phyloP scores from a whole-genome alignment of 2,113 vertebrate species.

The Numenius arquata region DNA sequence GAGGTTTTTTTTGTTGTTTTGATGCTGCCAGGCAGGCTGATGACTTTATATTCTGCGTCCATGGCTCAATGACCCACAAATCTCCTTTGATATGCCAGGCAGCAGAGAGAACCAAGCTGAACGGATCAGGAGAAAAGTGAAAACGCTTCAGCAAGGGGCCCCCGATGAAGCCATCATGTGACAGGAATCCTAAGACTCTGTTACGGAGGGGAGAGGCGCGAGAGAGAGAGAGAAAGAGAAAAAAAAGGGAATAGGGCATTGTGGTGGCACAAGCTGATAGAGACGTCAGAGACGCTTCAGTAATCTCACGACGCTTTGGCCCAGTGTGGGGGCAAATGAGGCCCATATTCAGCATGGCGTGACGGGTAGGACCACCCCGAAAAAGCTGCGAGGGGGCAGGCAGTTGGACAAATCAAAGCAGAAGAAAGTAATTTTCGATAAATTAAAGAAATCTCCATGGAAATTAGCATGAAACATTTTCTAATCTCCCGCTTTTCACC shows the following conservation, averaged over 20 bases:
- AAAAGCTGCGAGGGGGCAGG: conserved; percentile 80
- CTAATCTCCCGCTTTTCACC: conserved; percentile 96
- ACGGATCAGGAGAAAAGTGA: conserved; percentile 77
- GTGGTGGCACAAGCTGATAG: conserved; percentile 86
- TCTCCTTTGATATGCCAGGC: conserved; percentile 97
- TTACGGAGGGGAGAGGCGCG: conserved; percentile 49
- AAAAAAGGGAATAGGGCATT: conserved; percentile 70
- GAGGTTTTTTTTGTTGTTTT: conserved; percentile 40
- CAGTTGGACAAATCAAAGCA: conserved; percentile 89
- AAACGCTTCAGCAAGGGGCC: conserved; percentile 63
- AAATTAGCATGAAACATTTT: conserved; percentile 99
- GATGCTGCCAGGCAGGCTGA: conserved; percentile 82
- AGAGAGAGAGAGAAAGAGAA: conserved; percentile 48
- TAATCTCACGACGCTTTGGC: conserved; percentile 88
- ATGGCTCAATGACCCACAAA: conserved; percentile 94
- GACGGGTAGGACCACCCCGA: conserved; percentile 91
- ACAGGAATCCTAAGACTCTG: conserved; percentile 82
- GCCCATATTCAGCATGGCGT: conserved; percentile 81
- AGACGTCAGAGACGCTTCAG: conserved; percentile 91
- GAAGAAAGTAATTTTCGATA: conserved; percentile 91
- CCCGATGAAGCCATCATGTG: conserved; percentile 95
- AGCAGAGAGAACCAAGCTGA: conserved; percentile 86
- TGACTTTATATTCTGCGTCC: conserved; percentile 90
- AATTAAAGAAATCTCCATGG: conserved; percentile 99
- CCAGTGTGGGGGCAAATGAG: conserved; percentile 83